phyloP scores from a whole-genome alignment of 2,888 invertebrate species.

The Gibbula magus region DNA sequence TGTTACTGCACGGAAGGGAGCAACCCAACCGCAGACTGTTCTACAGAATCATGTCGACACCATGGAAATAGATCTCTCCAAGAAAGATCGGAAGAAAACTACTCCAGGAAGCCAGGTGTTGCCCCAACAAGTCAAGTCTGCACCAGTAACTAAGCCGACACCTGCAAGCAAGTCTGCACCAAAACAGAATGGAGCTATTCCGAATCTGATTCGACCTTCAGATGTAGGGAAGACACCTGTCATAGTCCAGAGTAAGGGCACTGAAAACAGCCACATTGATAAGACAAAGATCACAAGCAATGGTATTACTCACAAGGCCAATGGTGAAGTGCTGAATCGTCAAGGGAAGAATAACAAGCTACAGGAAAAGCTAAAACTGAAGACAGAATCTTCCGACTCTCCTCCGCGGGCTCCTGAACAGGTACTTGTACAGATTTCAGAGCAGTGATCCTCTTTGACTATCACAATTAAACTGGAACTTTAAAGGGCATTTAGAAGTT shows the following conservation, averaged over 20 bases:
- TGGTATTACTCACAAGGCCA: background rate
- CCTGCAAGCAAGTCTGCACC: background rate
- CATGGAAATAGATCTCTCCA: background rate
- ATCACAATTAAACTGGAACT: too few relatives aligned
- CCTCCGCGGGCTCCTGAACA: constrained; percentile 26
- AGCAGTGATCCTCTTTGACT: too few relatives aligned
- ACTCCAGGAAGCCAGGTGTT: too few relatives aligned
- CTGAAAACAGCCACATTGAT: background rate
- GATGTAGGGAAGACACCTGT: background rate
- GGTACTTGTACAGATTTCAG: constrained; percentile 25
- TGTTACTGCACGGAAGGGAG: background rate
- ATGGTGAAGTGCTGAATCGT: background rate
- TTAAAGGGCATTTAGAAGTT: too few relatives aligned
- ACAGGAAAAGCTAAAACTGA: background rate
- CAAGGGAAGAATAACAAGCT: constrained; percentile 4
- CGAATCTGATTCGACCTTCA: background rate
- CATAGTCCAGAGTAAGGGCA: background rate
- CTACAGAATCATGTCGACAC: background rate
- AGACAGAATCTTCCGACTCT: background rate
- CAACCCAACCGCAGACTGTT: background rate
- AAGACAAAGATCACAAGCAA: background rate
- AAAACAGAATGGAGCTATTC: background rate
- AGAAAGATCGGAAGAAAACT: background rate
- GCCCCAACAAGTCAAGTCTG: too few relatives aligned
- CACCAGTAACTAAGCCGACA: background rate